phyloP scores from a whole-genome alignment of 1,140 invertebrate genomes.

The Drosophila funebris region DNA sequence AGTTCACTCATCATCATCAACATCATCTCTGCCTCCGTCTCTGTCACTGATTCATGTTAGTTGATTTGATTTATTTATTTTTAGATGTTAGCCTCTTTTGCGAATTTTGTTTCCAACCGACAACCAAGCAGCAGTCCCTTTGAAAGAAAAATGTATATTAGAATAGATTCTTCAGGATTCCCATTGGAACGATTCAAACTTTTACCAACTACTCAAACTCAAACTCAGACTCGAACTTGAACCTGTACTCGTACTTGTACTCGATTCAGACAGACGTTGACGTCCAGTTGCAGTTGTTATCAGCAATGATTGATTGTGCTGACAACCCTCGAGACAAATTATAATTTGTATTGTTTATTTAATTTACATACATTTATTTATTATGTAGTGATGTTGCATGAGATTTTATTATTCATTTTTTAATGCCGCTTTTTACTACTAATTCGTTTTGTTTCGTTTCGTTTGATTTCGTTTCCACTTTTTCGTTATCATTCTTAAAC shows the following conservation, averaged over 20 bases:
- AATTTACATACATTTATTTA: conserved; percentile 70
- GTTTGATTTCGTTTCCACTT: conserved; percentile 46
- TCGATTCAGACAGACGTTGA: conserved; percentile 8
- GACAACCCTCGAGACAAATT: conserved; percentile 35
- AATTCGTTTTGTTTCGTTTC: conserved; percentile 61
- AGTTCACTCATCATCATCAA: conserved; percentile 66
- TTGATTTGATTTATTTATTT: conserved; percentile 38
- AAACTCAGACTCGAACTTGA: conserved; percentile 1
- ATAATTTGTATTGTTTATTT: conserved; percentile 74
- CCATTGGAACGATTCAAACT: conserved; percentile 46
- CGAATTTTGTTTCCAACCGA: conserved; percentile 38
- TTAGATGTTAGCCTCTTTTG: conserved; percentile 40
- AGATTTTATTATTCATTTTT: conserved; percentile 84
- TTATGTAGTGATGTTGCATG: conserved; percentile 83
- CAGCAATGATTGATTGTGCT: conserved; percentile 12
- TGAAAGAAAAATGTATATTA: conserved; percentile 52
- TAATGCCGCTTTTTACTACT: conserved; percentile 79
- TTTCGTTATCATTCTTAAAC: conserved; percentile 50
- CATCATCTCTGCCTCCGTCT: conserved; percentile 12
- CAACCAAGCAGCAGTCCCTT: conserved; percentile 10
- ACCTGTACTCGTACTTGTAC: conserved; percentile 6
- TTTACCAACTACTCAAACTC: conserved; percentile 51
- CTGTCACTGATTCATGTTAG: conserved; percentile 52
- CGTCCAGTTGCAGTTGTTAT: background rate
- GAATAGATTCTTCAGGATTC: conserved; percentile 15